A percentile compares a stretch with the other conserved stretches of the same genome.
phyloP scores from a whole-genome alignment of 2,888 invertebrate genomes.

The Eristalis pertinax region DNA sequence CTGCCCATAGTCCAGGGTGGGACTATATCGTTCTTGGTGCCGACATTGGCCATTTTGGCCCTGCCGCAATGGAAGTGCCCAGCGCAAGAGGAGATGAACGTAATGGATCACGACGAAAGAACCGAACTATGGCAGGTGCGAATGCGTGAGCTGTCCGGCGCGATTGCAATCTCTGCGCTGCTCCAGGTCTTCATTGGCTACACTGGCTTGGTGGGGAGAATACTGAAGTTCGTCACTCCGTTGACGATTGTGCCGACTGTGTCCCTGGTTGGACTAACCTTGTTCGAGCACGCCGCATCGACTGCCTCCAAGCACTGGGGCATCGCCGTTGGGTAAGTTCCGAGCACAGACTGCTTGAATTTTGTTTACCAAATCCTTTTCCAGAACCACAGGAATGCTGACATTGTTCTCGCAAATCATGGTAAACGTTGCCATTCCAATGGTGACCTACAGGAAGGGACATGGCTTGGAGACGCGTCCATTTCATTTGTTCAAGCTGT shows the following conservation, averaged over 20 bases:
- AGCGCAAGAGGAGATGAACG: conserved; percentile 81
- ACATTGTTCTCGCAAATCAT: conserved; percentile 91
- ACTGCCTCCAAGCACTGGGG: conserved; percentile 94
- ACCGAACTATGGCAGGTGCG: conserved; percentile 87
- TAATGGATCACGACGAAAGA: conserved; percentile 83
- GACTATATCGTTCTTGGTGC: conserved; percentile 90
- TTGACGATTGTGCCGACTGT: conserved; percentile 92
- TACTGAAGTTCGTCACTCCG: conserved; percentile 90
- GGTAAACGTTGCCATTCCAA: conserved; percentile 85
- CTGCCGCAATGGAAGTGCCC: conserved; percentile 89
- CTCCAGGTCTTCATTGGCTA: conserved; percentile 89
- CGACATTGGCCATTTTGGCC: conserved; percentile 88
- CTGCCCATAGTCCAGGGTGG: conserved; percentile 90
- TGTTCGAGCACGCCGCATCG: conserved; percentile 90
- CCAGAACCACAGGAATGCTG: conserved; percentile 88
- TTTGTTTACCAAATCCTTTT: conserved; percentile 73
- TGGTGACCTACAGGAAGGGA: conserved; percentile 83
- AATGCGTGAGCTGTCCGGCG: conserved; percentile 92
- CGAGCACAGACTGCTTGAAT: background rate
- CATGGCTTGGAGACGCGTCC: conserved; percentile 83
- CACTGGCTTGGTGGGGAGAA: conserved; percentile 88
- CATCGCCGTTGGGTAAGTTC: conserved; percentile 88
- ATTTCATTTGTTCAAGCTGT: conserved; percentile 89
- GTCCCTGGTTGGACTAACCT: conserved; percentile 90
- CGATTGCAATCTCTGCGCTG: conserved; percentile 89